Percentiles rank a stretch among this genome's conserved stretches.
These are phyloP conservation scores for Potamarius usumacintae DNA, from an alignment of 2,113 vertebrate species.

Conservation along the genomic window DNA sequence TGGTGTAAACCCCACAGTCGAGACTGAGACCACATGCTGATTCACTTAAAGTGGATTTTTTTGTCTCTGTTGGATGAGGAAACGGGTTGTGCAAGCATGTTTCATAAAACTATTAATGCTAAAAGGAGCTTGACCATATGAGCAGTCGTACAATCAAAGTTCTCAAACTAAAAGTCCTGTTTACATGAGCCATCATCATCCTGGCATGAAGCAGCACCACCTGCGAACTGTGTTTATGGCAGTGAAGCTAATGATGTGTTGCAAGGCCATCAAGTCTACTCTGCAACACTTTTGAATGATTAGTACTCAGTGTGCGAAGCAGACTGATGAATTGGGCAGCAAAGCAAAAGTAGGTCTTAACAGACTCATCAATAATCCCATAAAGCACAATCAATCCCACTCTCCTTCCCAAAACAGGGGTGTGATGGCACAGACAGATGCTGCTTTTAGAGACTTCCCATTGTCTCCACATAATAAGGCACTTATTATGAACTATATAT, in stretches of 20 bases:
- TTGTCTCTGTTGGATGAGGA: no score
- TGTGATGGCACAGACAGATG: constrained; percentile 12
- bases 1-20: neutral
- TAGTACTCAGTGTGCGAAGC: constrained; percentile 40
- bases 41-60: neutral
- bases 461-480: constrained; percentile 29
- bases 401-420: constrained; percentile 21
- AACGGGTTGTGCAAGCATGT: no score
- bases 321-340: constrained; percentile 54
- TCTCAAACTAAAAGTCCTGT: constrained; percentile 7
- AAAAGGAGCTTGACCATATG: neutral
- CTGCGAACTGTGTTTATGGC: constrained; percentile 23
- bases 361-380: constrained; percentile 49
- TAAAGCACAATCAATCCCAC: constrained; percentile 44
- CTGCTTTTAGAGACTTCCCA: constrained; percentile 26
- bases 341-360: constrained; percentile 40
- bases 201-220: neutral
- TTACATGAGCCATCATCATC: constrained; percentile 23
- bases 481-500: constrained; percentile 34
- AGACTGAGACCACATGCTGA: neutral
- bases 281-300: constrained; percentile 12
- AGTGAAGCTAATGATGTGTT: constrained; percentile 40
- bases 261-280: constrained; percentile 7
- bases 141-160: neutral
- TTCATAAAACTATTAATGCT: neutral